Base-by-base conservation (phyloP, 2,113 vertebrate species). In the Myotis brandtii region DNA sequence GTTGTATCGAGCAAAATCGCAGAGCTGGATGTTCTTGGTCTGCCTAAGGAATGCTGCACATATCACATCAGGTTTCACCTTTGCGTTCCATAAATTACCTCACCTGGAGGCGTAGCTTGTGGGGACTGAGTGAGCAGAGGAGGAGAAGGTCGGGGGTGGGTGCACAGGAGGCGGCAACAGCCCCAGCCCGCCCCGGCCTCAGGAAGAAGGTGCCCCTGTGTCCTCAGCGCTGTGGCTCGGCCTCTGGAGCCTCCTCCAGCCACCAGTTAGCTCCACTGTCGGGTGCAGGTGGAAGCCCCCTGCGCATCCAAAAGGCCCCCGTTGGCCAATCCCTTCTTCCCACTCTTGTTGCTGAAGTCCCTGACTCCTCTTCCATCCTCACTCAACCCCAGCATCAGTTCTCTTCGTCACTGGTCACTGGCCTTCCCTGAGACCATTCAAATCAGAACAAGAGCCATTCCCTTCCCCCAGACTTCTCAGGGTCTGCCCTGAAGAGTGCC, bases 31-130 rank as follows among this genome's bases (percentile, higher is more conserved):
- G 76, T 86, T 95, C 89, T 87, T 86, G 52, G 69, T 84, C 86
- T 89, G 95, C 69, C 90, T 86, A 91, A 93, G 97, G 94, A 95
- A 94, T 77, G 80, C 86, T 67, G 81, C n/a, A 27, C 89, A 72
- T 90, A 82, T 92, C 88, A 73, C 48, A 94, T 92, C 54, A 80
- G 90, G 92, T 83, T 48, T 43, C 7, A 7, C 8, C 81, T 95
- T 48, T 52, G 89, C 6, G 12, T 62, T n/a, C 66, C 59, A 17
- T 86, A 34, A 67, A 56, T 92, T 84, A 95, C 89, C 94, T 96
- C 76, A 23, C 75, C 66, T 25, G 16, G 8, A 64, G 67, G 16
- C 67, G 32, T 8, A 43, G n/a, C 46, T 77, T 59, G 25, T 37
- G 92, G 72, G 40, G 34, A 66, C 23, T 4, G 6, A 11, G 56